Evolutionary conservation across 2,888 invertebrate species (phyloP), one percentile per base, ranked within the genome.

Genomic region (Catocala fraxini): DNA sequence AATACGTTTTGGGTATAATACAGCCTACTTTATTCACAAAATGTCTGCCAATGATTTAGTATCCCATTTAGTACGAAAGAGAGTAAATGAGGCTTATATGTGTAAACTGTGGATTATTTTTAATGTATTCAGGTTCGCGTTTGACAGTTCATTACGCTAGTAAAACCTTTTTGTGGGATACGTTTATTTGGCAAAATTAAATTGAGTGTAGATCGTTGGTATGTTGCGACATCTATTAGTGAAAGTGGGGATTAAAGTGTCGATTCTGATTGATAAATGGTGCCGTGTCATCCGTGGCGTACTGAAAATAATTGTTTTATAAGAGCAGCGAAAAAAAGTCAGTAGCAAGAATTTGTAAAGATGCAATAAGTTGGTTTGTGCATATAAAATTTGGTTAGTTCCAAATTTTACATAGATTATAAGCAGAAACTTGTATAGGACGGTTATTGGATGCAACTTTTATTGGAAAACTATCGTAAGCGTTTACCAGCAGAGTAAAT

Each of bases 31-130:
- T 63, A 65, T 68, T 68, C 57, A 42, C 39, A 65, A 73, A 73
- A 65, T 58, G 74, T 62, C 68, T 56, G 58, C 51, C 56, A 56
- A 71, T 73, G 74, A 71, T 67, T 59, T 71, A 74, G 53, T 63
- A 59, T 56, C 63, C 63, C 71, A 69, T 69, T 71, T 71, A 64
- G 54, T 55, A 25, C 34, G 41, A 35, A 58, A 12, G 39, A 42
- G 12, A 48, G 25, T 63, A 68, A 69, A 71, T 65, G 67, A 61
- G 65, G 73, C 64, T 75, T 70, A 68, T 63, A 58, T 71, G 64
- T 75, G 70, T 68, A 73, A 76, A 65, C 56, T 52, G 60, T 0
- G 70, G 66, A 73, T 76, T 76, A 73, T 72, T 72, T 76, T 71
- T 71, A 76, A 76, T 70, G 65, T 73, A 66, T 71, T 73, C 73